Evolutionary conservation across 2,888 invertebrate genomes (phyloP).

Genomic region (Cordilura impudica): DNA sequence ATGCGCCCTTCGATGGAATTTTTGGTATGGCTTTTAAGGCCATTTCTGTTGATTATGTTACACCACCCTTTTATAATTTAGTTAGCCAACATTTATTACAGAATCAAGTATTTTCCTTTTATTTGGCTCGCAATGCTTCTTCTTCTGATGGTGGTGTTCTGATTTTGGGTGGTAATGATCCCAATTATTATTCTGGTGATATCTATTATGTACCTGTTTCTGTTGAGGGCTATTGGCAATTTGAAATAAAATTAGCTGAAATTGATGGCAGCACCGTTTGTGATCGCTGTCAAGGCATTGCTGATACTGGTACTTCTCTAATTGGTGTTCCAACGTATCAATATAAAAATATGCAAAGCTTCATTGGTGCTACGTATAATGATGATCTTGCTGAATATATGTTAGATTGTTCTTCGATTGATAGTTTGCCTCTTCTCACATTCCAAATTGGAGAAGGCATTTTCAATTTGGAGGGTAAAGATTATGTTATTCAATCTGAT

Average conservation of each 20-base stretch:
- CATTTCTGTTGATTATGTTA: slow-evolving; percentile 91
- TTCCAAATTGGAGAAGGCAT: slow-evolving; percentile 86
- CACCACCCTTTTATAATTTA: slow-evolving; percentile 95
- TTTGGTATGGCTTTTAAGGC: slow-evolving; percentile 92
- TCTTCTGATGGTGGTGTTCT: slow-evolving; percentile 88
- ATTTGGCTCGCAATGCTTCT: slow-evolving; percentile 86
- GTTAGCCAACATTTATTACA: slow-evolving; percentile 85
- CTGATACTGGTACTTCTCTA: slow-evolving; percentile 96
- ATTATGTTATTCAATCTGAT: slow-evolving; percentile 83
- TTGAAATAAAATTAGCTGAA: slow-evolving; percentile 86
- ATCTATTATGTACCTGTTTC: slow-evolving; percentile 86
- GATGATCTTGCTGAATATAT: slow-evolving; percentile 65
- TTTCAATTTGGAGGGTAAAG: slow-evolving; percentile 87
- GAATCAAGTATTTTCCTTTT: slow-evolving; percentile 93
- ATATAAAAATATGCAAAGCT: slow-evolving; percentile 85
- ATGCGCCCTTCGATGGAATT: slow-evolving; percentile 98
- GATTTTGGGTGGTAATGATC: slow-evolving; percentile 94
- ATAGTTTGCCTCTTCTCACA: slow-evolving; percentile 86
- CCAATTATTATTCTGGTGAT: slow-evolving; percentile 85
- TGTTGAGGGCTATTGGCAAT: slow-evolving; percentile 96
- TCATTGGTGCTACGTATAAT: slow-evolving; percentile 83
- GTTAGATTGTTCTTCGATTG: slow-evolving; percentile 87
- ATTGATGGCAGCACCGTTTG: slow-evolving; percentile 82
- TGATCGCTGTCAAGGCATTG: slow-evolving; percentile 90
- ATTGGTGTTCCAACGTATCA: slow-evolving; percentile 91